Evolutionary conservation across 1,140 invertebrate species (phyloP).

Genomic region (Ceratina japonica): DNA sequence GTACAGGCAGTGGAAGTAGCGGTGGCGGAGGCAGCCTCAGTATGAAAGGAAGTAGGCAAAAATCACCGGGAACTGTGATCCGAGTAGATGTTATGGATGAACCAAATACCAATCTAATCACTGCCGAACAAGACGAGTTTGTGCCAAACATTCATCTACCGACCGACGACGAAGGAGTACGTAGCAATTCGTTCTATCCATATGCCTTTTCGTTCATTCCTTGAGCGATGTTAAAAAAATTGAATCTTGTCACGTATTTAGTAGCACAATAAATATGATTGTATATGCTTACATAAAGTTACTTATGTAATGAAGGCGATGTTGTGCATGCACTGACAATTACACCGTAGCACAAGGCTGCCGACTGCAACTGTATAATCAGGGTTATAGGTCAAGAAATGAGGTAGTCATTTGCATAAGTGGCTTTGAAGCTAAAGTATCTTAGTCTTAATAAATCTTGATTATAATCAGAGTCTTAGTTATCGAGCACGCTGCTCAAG

Average conservation of each 20-base stretch:
- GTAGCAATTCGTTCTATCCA: constrained; percentile 17
- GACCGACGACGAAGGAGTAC: constrained; percentile 74
- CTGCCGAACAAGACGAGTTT: constrained; percentile 74
- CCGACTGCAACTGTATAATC: constrained; percentile 48
- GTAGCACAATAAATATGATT: constrained; percentile 11
- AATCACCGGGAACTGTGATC: constrained; percentile 74
- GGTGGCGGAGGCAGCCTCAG: constrained; percentile 65
- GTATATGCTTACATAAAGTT: constrained; percentile 45
- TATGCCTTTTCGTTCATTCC: too few relatives aligned
- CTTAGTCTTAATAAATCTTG: constrained; percentile 25
- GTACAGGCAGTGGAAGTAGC: constrained; percentile 69
- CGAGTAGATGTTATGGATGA: constrained; percentile 74
- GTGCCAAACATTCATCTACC: constrained; percentile 73
- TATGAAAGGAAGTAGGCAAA: constrained; percentile 68
- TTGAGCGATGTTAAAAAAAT: neutral
- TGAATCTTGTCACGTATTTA: neutral
- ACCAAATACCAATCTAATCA: constrained; percentile 68
- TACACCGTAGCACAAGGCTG: constrained; percentile 51
- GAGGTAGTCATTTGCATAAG: constrained; percentile 56
- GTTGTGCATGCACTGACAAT: constrained; percentile 37
- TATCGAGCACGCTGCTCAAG: neutral
- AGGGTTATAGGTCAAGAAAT: constrained; percentile 59
- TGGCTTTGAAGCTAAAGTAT: constrained; percentile 38
- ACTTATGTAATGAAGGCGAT: constrained; percentile 49
- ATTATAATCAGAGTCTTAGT: neutral